A percentile compares a stretch with the other conserved stretches of the same genome.
These are phyloP conservation scores for Sceliomorpha sp. DNA, from an alignment of 2,888 invertebrate genomes.

Conservation along the genomic window DNA sequence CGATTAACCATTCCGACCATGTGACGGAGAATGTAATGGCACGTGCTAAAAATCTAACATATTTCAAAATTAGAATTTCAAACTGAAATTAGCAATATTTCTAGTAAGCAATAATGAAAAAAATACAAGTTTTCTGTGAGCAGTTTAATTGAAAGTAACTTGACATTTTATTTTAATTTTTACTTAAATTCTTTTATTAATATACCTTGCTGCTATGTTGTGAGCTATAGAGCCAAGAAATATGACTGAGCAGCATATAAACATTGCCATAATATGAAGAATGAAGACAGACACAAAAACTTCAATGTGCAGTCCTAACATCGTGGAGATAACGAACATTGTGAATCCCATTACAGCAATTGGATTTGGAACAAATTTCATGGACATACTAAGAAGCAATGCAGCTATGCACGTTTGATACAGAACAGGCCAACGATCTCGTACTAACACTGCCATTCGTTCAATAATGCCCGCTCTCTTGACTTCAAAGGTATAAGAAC, in stretches of 20 bases:
- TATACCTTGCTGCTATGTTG: constrained; percentile 85
- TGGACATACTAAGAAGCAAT: constrained; percentile 73
- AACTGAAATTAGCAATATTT: too few species aligned
- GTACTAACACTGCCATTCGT: constrained; percentile 69
- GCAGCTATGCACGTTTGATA: constrained; percentile 85
- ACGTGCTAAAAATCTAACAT: constrained; percentile 81
- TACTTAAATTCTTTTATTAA: too few species aligned
- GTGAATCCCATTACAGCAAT: constrained; percentile 61
- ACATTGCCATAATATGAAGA: constrained; percentile 82
- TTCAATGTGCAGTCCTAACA: constrained; percentile 63
- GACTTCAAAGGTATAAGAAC: constrained; percentile 83
- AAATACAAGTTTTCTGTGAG: too few species aligned
- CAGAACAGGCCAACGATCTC: constrained; percentile 80
- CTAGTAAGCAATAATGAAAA: too few species aligned
- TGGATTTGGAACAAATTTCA: constrained; percentile 63
- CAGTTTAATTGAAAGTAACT: too few species aligned
- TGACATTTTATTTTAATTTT: too few species aligned
- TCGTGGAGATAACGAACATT: constrained; percentile 43
- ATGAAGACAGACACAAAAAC: constrained; percentile 69
- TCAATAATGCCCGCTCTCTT: constrained; percentile 78
- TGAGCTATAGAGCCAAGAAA: constrained; percentile 87
- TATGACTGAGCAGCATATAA: constrained; percentile 83
- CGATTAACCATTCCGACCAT: constrained; percentile 85
- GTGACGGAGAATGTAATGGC: constrained; percentile 80
- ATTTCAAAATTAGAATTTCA: too few species aligned